Conservation (phyloP, 2,888 invertebrate species). For the Caenorhabditis sp. region DNA sequence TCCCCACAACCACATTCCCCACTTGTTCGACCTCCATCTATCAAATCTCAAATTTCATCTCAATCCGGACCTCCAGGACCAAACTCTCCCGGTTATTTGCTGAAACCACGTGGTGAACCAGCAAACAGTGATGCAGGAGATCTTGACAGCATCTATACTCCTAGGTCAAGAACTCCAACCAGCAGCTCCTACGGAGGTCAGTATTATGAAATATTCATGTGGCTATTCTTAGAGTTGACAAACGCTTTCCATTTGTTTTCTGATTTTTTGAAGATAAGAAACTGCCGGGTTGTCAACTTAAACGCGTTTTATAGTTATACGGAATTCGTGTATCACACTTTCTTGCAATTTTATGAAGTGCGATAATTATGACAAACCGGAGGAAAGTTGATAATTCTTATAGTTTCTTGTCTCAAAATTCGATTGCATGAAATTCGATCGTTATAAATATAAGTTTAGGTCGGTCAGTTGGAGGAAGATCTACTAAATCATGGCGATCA, state of each 20-base stretch:
- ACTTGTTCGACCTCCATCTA: slow-evolving; percentile 81
- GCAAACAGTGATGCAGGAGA: slow-evolving; percentile 81
- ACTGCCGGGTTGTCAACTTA: too few species aligned
- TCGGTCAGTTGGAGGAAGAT: slow-evolving; percentile 81
- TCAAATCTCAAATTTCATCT: slow-evolving; percentile 81
- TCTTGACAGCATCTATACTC: slow-evolving; percentile 79
- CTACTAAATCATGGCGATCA: slow-evolving; percentile 82
- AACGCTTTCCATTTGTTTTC: not conserved
- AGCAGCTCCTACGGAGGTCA: slow-evolving; percentile 75
- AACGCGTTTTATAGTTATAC: not conserved
- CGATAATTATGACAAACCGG: not conserved
- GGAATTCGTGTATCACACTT: not conserved
- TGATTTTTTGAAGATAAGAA: too few species aligned
- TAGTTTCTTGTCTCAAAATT: too few species aligned
- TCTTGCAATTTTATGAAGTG: not conserved
- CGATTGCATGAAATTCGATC: too few species aligned
- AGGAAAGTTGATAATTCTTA: not conserved
- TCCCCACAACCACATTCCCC: slow-evolving; percentile 82
- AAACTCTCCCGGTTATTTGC: slow-evolving; percentile 80
- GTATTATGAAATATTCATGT: slow-evolving; percentile 25
- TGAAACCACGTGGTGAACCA: slow-evolving; percentile 79
- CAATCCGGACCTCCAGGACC: slow-evolving; percentile 82
- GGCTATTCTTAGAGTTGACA: not conserved
- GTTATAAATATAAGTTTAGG: too few species aligned
- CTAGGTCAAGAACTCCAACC: slow-evolving; percentile 72